Evolutionary conservation across 2,888 invertebrate genomes (phyloP).

Genomic region (Dioctria rufipes): DNA sequence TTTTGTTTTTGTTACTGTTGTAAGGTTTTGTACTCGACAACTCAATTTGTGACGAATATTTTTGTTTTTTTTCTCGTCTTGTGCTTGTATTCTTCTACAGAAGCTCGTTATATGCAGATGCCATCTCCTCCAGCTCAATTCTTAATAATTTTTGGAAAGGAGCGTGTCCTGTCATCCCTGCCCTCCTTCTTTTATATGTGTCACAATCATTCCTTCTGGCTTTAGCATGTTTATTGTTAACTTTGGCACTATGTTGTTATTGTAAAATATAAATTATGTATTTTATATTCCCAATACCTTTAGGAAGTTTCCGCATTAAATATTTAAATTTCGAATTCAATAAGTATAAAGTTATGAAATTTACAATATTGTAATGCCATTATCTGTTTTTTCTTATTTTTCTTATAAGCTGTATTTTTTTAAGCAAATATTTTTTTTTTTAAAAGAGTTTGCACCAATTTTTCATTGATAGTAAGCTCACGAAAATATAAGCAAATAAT

Average conservation of each 20-base stretch:
- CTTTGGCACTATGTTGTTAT: constrained; percentile 60
- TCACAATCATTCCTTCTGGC: constrained; percentile 68
- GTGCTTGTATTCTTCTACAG: constrained; percentile 38
- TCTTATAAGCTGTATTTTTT: too few relatives aligned
- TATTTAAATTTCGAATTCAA: too few relatives aligned
- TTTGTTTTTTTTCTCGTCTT: constrained; percentile 47
- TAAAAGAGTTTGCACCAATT: too few relatives aligned
- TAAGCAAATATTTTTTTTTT: too few relatives aligned
- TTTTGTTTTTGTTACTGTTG: constrained; percentile 49
- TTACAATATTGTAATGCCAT: too few relatives aligned
- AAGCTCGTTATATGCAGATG: constrained; percentile 24
- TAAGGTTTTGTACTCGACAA: constrained; percentile 54
- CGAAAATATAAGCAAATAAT: too few relatives aligned
- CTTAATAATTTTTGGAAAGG: constrained; percentile 67
- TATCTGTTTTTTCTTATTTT: too few relatives aligned
- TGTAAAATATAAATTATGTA: constrained; percentile 59
- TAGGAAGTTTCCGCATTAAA: too few relatives aligned
- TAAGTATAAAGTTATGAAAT: too few relatives aligned
- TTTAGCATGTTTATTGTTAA: constrained; percentile 67
- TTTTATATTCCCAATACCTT: not conserved
- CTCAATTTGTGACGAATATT: constrained; percentile 27
- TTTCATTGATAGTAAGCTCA: too few relatives aligned
- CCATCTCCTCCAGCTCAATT: constrained; percentile 61
- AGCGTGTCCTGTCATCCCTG: constrained; percentile 68
- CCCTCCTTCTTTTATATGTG: constrained; percentile 67